Percentiles rank a stretch among this genome's conserved stretches.
Conservation (phyloP, 2,888 invertebrate species). For the Lithophane leautieri region DNA sequence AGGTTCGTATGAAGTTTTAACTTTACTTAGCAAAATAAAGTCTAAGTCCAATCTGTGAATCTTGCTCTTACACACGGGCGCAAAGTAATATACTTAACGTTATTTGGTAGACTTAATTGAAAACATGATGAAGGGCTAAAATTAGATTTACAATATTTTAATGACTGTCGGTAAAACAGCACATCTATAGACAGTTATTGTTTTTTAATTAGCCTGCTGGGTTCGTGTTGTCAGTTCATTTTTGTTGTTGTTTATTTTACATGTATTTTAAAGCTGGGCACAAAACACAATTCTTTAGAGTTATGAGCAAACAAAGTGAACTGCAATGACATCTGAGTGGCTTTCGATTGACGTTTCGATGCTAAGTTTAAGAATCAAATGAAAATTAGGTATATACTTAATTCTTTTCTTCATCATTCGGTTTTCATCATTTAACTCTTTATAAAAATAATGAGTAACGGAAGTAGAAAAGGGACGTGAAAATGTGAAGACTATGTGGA, state of each 20-base stretch:
- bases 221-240: conserved; percentile 32
- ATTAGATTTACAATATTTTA: conserved; percentile 14
- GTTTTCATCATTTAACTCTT: background rate
- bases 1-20: background rate
- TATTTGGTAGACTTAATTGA: background rate
- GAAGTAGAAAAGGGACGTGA: no score
- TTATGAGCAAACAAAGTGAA: conserved; percentile 5
- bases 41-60: background rate
- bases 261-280: conserved; percentile 23
- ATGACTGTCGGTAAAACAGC: conserved; percentile 7
- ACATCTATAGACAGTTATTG: conserved; percentile 42
- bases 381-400: background rate
- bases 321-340: conserved; percentile 3
- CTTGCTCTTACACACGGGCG: background rate
- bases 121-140: conserved; percentile 8
- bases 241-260: conserved; percentile 37
- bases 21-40: background rate
- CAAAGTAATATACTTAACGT: background rate
- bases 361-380: conserved; percentile 20
- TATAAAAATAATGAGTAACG: no score
- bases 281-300: conserved; percentile 9
- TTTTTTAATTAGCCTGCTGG: conserved; percentile 51
- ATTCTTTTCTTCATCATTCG: background rate
- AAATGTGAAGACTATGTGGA: no score
- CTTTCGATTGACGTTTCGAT: conserved; percentile 16